Evolutionary conservation across 2,888 invertebrate species (phyloP).

Genomic region (Stomorhina lunata): DNA sequence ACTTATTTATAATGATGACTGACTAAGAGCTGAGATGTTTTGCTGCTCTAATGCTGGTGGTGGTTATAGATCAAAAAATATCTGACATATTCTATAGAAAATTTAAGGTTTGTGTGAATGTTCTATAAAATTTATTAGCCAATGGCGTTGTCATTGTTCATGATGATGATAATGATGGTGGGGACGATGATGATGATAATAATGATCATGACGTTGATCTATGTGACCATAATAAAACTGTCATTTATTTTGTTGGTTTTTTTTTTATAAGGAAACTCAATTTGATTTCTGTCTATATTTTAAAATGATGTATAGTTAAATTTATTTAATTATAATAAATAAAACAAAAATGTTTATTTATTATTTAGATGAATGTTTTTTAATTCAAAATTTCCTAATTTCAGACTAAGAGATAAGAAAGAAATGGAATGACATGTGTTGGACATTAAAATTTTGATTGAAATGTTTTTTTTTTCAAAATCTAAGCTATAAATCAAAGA

Average conservation of each 20-base stretch:
- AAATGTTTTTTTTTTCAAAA: no score
- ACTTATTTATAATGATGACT: constrained; percentile 45
- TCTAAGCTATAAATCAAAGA: no score
- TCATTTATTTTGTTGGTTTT: constrained; percentile 43
- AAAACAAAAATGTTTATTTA: no score
- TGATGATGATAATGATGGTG: constrained; percentile 4
- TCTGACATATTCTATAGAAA: constrained; percentile 51
- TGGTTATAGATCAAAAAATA: constrained; percentile 61
- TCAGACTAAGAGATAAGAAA: not conserved
- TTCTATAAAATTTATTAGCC: no score
- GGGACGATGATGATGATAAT: constrained; percentile 10
- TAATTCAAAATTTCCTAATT: not conserved
- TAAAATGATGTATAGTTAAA: constrained; percentile 44
- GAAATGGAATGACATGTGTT: no score
- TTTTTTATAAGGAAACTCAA: constrained; percentile 26
- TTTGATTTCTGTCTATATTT: constrained; percentile 42
- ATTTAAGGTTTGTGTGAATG: no score
- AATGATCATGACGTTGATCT: constrained; percentile 42
- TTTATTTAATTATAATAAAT: constrained; percentile 25
- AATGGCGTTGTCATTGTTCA: no score
- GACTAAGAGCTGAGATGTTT: constrained; percentile 11
- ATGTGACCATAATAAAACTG: constrained; percentile 57
- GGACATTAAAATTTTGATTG: no score
- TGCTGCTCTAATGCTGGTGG: constrained; percentile 34
- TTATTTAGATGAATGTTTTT: no score